Evolutionary conservation across 1,140 invertebrate genomes (phyloP).

Genomic region (Drosophila yakuba): DNA sequence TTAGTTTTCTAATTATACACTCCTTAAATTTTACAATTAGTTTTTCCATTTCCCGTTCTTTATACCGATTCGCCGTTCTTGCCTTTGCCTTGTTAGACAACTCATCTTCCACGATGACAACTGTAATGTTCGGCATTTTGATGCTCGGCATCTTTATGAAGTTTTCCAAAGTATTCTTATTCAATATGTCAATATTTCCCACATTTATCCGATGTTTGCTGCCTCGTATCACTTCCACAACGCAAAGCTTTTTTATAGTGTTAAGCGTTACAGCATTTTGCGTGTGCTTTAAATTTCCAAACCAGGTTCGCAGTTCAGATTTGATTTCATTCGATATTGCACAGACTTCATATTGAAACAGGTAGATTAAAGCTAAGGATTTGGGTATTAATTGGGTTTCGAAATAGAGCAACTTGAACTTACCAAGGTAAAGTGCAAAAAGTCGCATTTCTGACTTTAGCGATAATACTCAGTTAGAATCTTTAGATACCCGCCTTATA

Average conservation of each 20-base stretch:
- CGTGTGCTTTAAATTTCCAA: not conserved
- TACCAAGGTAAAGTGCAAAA: not conserved
- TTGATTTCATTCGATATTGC: not conserved
- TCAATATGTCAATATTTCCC: not conserved
- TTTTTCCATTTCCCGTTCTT: not conserved
- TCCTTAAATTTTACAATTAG: not conserved
- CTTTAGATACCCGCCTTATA: not conserved
- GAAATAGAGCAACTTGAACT: not conserved
- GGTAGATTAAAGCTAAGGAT: not conserved
- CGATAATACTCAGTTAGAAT: not conserved
- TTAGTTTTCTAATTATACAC: not conserved
- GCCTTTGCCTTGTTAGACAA: not conserved
- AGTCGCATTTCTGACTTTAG: not conserved
- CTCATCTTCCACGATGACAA: not conserved
- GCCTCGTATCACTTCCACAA: not conserved
- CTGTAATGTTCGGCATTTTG: conserved; percentile 1
- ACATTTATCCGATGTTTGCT: not conserved
- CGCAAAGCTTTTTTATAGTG: not conserved
- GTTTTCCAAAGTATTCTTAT: conserved; percentile 2
- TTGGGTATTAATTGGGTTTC: not conserved
- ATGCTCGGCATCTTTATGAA: not conserved
- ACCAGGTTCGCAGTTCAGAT: not conserved
- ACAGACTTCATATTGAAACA: not conserved
- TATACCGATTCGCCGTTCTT: not conserved
- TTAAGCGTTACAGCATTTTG: not conserved